phyloP scores from a whole-genome alignment of 2,888 invertebrate species.

The Campoplex nolae region DNA sequence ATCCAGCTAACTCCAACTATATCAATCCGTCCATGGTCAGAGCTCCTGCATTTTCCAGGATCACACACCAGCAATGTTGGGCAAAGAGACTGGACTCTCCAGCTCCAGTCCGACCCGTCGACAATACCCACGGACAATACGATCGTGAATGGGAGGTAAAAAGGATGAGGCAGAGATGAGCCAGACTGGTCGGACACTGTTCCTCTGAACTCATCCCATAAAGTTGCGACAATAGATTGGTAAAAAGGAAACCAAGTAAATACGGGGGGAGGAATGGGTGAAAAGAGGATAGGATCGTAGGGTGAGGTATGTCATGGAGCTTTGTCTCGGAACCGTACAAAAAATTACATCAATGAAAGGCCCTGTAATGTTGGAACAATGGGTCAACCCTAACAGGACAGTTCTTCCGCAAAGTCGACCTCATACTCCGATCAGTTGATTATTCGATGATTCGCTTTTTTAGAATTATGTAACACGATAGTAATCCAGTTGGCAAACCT shows the following conservation, averaged over 20 bases:
- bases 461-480: background rate
- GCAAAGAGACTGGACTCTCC: constrained; percentile 67
- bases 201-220: constrained; percentile 68
- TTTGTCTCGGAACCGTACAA: constrained; percentile 68
- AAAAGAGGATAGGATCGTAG: constrained; percentile 11
- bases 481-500: background rate
- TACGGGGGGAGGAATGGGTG: constrained; percentile 64
- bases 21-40: constrained; percentile 24
- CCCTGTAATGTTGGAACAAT: constrained; percentile 78
- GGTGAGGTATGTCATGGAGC: constrained; percentile 51
- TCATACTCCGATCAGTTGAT: background rate
- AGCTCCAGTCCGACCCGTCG: constrained; percentile 73
- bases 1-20: background rate
- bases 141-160: constrained; percentile 36
- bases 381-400: constrained; percentile 62
- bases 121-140: constrained; percentile 79
- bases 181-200: constrained; percentile 69
- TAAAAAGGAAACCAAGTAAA: constrained; percentile 82
- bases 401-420: background rate
- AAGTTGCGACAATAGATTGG: constrained; percentile 79
- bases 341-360: constrained; percentile 81
- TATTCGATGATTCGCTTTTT: background rate
- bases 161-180: constrained; percentile 23
- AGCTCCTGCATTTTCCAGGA: constrained; percentile 69
- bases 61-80: constrained; percentile 66